Conservation (phyloP, 2,113 vertebrate species). For the Clupea harengus region DNA sequence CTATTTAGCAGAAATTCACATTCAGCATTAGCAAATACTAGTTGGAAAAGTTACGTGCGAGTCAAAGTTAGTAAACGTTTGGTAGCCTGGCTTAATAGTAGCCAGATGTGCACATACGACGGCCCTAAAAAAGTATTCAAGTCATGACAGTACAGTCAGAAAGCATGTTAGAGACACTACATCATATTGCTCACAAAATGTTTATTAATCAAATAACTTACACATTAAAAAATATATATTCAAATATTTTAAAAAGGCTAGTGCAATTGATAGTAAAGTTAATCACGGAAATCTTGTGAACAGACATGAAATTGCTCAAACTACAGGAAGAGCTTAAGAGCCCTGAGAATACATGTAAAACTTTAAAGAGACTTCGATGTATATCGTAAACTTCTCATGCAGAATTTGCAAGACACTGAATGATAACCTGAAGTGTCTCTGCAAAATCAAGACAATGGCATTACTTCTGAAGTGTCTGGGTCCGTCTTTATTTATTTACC, state of each 20-base stretch:
- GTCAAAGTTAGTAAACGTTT: too few species aligned
- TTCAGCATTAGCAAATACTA: too few species aligned
- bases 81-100: not conserved
- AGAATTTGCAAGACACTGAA: too few species aligned
- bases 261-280: not conserved
- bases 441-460: too few species aligned
- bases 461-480: too few species aligned
- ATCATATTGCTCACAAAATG: not conserved
- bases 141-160: not conserved
- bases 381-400: not conserved
- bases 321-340: not conserved
- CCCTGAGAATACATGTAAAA: not conserved
- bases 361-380: not conserved
- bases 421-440: too few species aligned
- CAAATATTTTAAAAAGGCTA: not conserved
- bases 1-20: too few species aligned
- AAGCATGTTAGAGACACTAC: not conserved
- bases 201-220: not conserved
- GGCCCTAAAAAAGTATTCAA: not conserved
- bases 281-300: not conserved
- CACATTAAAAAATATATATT: not conserved
- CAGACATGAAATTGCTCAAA: not conserved
- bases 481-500: too few species aligned
- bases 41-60: too few species aligned
- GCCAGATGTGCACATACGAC: not conserved